Base-by-base conservation (phyloP, 1,140 invertebrate species). In the Dysdera silvatica region DNA sequence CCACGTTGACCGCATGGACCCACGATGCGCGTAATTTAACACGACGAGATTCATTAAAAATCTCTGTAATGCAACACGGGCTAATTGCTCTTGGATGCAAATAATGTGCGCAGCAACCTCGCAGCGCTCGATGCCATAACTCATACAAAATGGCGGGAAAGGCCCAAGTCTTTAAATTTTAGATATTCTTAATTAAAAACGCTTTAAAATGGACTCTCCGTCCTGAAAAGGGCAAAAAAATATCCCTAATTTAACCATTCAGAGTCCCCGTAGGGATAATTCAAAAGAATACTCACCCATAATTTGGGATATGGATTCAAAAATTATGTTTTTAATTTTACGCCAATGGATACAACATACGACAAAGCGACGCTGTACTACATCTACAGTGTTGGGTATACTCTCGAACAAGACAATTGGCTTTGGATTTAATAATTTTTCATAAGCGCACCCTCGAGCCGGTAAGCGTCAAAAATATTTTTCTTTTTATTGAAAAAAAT, bases 121-220 rank as follows among this genome's bases (percentile, higher is more conserved):
- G 56, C 35, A 47, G 61, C 61, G n/a, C 61, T 49, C 61, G 52
- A 56, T 48, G 61, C 61, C 40, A 63, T 63, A 63, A 63, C 61
- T 63, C 61, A 63, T 63, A 63, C 61, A 63, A 63, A 63, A 63
- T 63, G 61, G 61, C 61, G 61, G 61, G 61, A 63, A 63, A 63
- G 61, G 61, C 56, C 56, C 55, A 53, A 55, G 51, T 20, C 60
- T 63, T 63, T 63, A 63, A 63, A 63, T 63, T 63, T 63, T 56
- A 49, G 52, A 63, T 63, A 63, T 63, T 63, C 32, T 56, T 55
- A 23, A 23, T 43, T 6, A 63, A 63, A 63, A 56, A 37, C 49
- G 52, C 28, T 49, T 56, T 29, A 56, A 23, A 55, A n/a, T n/a
- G n/a, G n/a, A n/a, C n/a, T n/a, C n/a, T n/a, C n/a, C n/a, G n/a